Evolutionary conservation across 2,888 invertebrate species (phyloP).

Genomic region (Chromoteleia sp.): DNA sequence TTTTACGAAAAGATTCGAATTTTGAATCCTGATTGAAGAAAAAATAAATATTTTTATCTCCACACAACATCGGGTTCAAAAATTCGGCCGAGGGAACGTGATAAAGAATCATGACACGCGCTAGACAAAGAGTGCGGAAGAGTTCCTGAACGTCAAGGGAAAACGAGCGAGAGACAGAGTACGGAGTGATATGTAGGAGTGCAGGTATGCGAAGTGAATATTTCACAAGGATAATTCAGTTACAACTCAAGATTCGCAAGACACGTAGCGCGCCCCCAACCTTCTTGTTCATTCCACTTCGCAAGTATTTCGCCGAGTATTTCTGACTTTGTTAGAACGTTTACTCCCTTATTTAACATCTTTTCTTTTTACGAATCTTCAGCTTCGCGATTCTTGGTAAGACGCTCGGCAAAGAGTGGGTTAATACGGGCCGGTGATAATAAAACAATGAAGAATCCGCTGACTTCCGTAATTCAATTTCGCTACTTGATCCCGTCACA

Average conservation of each 20-base stretch:
- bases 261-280: slow-evolving; percentile 78
- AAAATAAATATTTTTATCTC: not conserved
- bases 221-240: slow-evolving; percentile 83
- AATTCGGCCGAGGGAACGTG: slow-evolving; percentile 38
- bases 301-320: slow-evolving; percentile 77
- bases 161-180: slow-evolving; percentile 70
- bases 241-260: slow-evolving; percentile 81
- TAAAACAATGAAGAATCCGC: slow-evolving; percentile 36
- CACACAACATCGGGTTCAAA: slow-evolving; percentile 5
- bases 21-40: too few species aligned
- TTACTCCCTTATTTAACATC: slow-evolving; percentile 81
- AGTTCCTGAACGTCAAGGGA: slow-evolving; percentile 64
- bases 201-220: slow-evolving; percentile 82
- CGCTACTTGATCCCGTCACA: slow-evolving; percentile 19
- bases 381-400: slow-evolving; percentile 55
- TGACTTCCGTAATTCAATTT: slow-evolving; percentile 31
- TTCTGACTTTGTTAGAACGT: slow-evolving; percentile 83
- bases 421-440: slow-evolving; percentile 34
- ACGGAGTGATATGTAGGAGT: slow-evolving; percentile 80
- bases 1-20: too few species aligned
- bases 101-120: slow-evolving; percentile 62
- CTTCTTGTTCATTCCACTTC: slow-evolving; percentile 67
- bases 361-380: slow-evolving; percentile 70
- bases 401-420: slow-evolving; percentile 13
- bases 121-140: slow-evolving; percentile 67